Base-by-base conservation (phyloP, 1,140 invertebrate genomes). In the Brachionus sp. region DNA sequence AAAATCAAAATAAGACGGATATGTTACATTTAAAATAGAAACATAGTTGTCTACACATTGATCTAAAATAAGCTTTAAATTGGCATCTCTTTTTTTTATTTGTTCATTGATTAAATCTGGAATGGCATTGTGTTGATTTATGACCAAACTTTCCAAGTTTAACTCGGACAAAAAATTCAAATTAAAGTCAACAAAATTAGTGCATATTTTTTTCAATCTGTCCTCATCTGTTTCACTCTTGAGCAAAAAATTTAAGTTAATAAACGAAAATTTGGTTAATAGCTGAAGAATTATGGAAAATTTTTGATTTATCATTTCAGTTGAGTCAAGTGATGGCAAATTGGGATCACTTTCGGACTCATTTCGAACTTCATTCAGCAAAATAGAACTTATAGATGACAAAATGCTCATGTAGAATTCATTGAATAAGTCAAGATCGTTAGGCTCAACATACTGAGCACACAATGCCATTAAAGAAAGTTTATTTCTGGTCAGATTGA, bases 221-320 rank as follows among this genome's bases (percentile, higher is more conserved):
- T 33, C 25, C 23, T 80, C 77, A 42, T 66, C 39, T 3, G 35
- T 33, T 13, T 80, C 50, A 62, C 12, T 62, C 42, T 80, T 80
- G 9, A 80, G 50, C 53, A 80, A 44, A 37, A 62, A 42, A 66
- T 80, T 80, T 25, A 80, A 80, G 13, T 80, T 80, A 29, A 80
- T 62, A 62, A 80, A 80, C 0, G 77, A 80, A 62, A 80, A 80
- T 66, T 80, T 80, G 16, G 50, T 66, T 19, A 80, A 62, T 23
- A 80, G 50, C n/a, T 80, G 77, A 12, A 66, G 23, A 19, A 80
- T 66, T 6, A 80, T 80, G 23, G 62, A 80, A 44, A 80, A 80
- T 66, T 80, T 80, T 80, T 80, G 77, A 37, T 80, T 66, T 37
- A 80, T 57, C 77, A 80, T 80, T 39, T 80, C 50, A 37, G 77